A percentile compares a stretch with the other conserved stretches of the same genome.
Conservation (phyloP, 2,113 vertebrate genomes). For the Barnardius zonarius region DNA sequence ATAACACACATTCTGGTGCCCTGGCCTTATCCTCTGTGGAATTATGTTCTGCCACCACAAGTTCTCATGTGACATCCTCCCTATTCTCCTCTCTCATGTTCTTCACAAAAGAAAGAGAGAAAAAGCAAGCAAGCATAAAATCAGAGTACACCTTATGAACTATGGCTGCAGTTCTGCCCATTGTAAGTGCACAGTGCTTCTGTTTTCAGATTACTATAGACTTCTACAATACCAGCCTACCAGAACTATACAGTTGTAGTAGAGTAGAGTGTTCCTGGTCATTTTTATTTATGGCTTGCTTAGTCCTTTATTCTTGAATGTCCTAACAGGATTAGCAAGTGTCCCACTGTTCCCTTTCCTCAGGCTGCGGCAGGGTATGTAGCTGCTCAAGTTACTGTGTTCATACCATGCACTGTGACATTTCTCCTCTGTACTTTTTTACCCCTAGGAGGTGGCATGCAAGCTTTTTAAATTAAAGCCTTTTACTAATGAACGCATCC, state of each 20-base stretch:
- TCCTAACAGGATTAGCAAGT: background rate
- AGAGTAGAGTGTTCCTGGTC: background rate
- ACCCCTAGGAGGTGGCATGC: background rate
- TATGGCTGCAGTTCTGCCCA: background rate
- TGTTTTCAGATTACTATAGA: background rate
- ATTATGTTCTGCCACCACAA: background rate
- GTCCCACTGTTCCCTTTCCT: background rate
- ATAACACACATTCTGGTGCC: background rate
- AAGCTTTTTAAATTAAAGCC: background rate
- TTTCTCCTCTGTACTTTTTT: background rate
- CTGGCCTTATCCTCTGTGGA: background rate
- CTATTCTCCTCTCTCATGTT: background rate
- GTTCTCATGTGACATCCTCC: background rate
- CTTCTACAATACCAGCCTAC: accelerated
- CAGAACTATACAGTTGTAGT: too few relatives aligned
- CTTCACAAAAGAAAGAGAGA: background rate
- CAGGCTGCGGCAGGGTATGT: background rate
- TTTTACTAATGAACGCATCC: background rate
- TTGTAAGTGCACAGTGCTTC: background rate
- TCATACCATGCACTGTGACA: accelerated
- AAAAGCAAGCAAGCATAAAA: background rate
- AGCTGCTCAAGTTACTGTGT: background rate
- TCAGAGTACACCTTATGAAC: background rate
- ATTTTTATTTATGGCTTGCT: background rate
- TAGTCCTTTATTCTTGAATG: background rate